phyloP scores from a whole-genome alignment of 2,888 invertebrate species.

The Orgyia antiqua region DNA sequence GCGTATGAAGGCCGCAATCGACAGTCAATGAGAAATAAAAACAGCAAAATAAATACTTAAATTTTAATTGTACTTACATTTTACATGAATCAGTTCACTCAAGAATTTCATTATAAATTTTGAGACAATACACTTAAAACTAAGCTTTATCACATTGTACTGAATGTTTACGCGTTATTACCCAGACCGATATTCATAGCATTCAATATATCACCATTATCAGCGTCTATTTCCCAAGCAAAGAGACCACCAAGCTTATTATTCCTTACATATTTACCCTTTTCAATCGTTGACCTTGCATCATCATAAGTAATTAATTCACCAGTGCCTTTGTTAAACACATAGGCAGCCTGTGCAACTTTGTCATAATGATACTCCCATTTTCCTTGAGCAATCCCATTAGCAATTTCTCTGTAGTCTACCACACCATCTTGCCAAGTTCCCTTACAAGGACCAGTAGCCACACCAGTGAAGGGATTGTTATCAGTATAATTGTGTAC shows the following conservation, averaged over 20 bases:
- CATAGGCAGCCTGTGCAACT: slow-evolving; percentile 67
- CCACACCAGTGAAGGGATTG: slow-evolving; percentile 66
- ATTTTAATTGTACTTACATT: slow-evolving; percentile 27
- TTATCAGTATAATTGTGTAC: slow-evolving; percentile 52
- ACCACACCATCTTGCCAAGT: slow-evolving; percentile 73
- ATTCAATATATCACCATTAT: slow-evolving; percentile 67
- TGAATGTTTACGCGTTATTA: slow-evolving; percentile 42
- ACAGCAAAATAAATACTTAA: slow-evolving; percentile 11
- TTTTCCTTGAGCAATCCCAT: slow-evolving; percentile 57
- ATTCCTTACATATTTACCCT: slow-evolving; percentile 67
- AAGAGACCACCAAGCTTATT: slow-evolving; percentile 68
- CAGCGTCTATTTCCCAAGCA: slow-evolving; percentile 71
- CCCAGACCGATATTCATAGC: slow-evolving; percentile 71
- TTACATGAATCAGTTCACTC: slow-evolving; percentile 31
- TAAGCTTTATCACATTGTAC: slow-evolving; percentile 30
- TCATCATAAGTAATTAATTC: slow-evolving; percentile 69
- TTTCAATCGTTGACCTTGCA: slow-evolving; percentile 64
- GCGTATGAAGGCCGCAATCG: no score
- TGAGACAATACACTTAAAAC: slow-evolving; percentile 35
- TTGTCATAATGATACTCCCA: slow-evolving; percentile 70
- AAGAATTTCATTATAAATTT: slow-evolving; percentile 30
- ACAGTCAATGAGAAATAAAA: slow-evolving; percentile 5
- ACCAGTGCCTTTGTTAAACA: slow-evolving; percentile 61
- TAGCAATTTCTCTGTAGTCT: slow-evolving; percentile 67
- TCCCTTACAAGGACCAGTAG: slow-evolving; percentile 65